Conservation (phyloP, 1,140 invertebrate genomes). For the Odontomachus brunneus region DNA sequence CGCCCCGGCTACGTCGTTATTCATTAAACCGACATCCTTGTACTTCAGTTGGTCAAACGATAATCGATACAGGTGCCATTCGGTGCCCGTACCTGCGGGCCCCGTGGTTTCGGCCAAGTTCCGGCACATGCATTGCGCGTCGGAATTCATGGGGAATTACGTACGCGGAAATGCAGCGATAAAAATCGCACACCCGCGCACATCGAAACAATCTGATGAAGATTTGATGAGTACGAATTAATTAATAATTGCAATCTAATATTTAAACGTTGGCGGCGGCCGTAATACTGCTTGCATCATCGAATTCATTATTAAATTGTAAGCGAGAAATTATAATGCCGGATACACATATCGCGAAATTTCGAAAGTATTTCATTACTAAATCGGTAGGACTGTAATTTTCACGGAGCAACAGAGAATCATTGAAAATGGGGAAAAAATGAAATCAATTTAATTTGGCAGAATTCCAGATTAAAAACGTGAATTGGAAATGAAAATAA, state of each 20-base stretch:
- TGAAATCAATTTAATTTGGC: no score
- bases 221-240: slow-evolving; percentile 52
- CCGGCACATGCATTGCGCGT: neutral
- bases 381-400: slow-evolving; percentile 13
- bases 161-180: neutral
- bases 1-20: slow-evolving; percentile 76
- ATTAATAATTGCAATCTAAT: slow-evolving; percentile 52
- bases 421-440: neutral
- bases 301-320: slow-evolving; percentile 46
- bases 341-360: slow-evolving; percentile 5
- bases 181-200: slow-evolving; percentile 45
- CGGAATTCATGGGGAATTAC: slow-evolving; percentile 11
- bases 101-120: neutral
- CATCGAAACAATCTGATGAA: slow-evolving; percentile 47
- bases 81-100: neutral
- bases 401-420: neutral
- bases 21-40: slow-evolving; percentile 77
- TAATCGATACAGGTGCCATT: slow-evolving; percentile 72
- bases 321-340: slow-evolving; percentile 33
- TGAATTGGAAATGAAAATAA: no score
- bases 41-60: slow-evolving; percentile 74
- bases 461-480: no score
- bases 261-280: slow-evolving; percentile 29
- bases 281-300: slow-evolving; percentile 11
- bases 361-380: slow-evolving; percentile 20